phyloP scores from a whole-genome alignment of 2,113 vertebrate species.

The Sporophila hypoxantha region DNA sequence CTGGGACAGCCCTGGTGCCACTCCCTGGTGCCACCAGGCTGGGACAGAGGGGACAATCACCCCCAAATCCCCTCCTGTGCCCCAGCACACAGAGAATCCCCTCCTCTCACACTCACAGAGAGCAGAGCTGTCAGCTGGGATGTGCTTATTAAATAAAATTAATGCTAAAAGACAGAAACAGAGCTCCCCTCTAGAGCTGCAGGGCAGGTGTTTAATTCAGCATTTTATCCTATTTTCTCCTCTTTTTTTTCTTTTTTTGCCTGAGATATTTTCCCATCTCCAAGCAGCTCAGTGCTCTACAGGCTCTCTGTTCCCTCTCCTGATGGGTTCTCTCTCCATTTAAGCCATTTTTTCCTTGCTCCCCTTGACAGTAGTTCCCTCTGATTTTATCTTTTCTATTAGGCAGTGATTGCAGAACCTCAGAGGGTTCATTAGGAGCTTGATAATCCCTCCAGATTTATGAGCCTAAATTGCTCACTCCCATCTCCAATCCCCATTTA shows the following conservation, averaged over 20 bases:
- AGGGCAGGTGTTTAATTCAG: conserved; percentile 49
- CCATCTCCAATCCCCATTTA: conserved; percentile 47
- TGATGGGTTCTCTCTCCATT: background rate
- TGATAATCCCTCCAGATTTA: conserved; percentile 72
- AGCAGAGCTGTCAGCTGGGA: background rate
- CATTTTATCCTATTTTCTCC: conserved; percentile 10
- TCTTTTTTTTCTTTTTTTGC: background rate
- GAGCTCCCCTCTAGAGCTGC: conserved; percentile 12
- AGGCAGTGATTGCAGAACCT: conserved; percentile 56
- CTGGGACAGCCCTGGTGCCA: background rate
- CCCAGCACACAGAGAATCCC: background rate
- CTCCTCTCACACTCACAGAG: background rate
- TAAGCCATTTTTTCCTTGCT: background rate
- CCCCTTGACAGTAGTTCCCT: conserved; percentile 32
- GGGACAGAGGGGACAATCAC: background rate
- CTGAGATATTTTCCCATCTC: conserved; percentile 2
- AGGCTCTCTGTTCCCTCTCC: background rate
- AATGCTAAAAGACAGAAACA: conserved; percentile 32
- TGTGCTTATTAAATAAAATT: conserved; percentile 37
- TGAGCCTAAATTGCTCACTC: conserved; percentile 57
- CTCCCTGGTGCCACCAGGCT: background rate
- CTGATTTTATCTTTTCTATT: conserved; percentile 68
- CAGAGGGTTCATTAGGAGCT: conserved; percentile 66
- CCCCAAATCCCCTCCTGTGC: background rate
- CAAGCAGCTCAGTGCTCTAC: background rate